These are phyloP conservation scores for Mamestra configurata DNA, from an alignment of 1,140 invertebrate genomes.

Conservation along the genomic window DNA sequence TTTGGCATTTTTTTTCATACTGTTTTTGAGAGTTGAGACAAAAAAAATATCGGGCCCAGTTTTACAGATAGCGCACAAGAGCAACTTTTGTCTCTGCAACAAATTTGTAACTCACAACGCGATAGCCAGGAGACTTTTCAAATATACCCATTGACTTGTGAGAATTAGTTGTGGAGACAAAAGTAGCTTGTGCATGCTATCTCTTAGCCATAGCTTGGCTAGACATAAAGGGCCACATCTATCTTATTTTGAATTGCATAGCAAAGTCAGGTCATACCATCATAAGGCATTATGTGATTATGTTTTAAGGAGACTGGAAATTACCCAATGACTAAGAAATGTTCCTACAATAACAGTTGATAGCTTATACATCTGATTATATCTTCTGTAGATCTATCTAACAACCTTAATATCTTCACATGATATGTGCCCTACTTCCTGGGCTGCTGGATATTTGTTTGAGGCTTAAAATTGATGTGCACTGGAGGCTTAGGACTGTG, in stretches of 20 bases:
- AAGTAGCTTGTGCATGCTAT: no score
- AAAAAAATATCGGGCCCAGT: neutral
- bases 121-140: no score
- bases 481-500: slow-evolving; percentile 92
- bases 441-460: slow-evolving; percentile 92
- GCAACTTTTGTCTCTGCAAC: no score
- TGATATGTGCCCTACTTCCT: slow-evolving; percentile 90
- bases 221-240: no score
- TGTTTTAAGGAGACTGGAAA: neutral
- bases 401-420: neutral
- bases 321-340: neutral
- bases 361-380: neutral
- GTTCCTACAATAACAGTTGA: neutral
- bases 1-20: neutral
- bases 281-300: neutral
- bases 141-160: no score
- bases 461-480: slow-evolving; percentile 89
- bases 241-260: no score
- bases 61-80: neutral
- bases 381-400: slow-evolving; percentile 23
- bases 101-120: no score
- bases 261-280: neutral
- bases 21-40: neutral
- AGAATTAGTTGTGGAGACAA: no score
- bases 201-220: no score